These are phyloP conservation scores for Zygothrica quintamaculata DNA, from an alignment of 2,888 invertebrate genomes.

Conservation along the genomic window DNA sequence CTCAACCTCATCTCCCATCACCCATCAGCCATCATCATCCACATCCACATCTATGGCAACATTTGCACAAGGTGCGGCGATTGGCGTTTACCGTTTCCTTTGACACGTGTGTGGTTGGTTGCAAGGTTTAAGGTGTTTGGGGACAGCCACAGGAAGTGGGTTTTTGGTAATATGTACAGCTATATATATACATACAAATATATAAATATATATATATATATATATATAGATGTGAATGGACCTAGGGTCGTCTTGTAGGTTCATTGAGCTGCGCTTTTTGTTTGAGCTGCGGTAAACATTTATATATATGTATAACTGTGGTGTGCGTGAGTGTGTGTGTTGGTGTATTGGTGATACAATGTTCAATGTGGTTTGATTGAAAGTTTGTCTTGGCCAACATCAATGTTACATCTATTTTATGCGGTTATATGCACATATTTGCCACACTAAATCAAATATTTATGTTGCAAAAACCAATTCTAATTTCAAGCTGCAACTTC, in stretches of 20 bases:
- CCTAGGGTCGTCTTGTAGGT: slow-evolving; percentile 26
- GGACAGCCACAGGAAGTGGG: slow-evolving; percentile 45
- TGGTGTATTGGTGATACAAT: slow-evolving; percentile 17
- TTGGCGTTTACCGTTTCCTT: slow-evolving; percentile 69
- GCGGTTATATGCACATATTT: no score
- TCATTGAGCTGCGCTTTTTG: slow-evolving; percentile 63
- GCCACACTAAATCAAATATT: no score
- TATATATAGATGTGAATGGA: slow-evolving; percentile 10
- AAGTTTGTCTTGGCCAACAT: slow-evolving; percentile 51
- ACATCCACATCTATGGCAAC: slow-evolving; percentile 49
- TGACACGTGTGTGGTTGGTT: slow-evolving; percentile 64
- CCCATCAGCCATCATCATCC: slow-evolving; percentile 2
- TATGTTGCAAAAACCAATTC: no score
- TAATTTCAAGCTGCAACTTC: slow-evolving; percentile 30
- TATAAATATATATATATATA: neutral
- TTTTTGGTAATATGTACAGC: no score
- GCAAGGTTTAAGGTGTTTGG: slow-evolving; percentile 35
- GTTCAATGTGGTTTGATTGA: slow-evolving; percentile 56
- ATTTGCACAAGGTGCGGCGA: slow-evolving; percentile 71
- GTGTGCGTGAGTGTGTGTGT: slow-evolving; percentile 13
- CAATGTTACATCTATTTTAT: no score
- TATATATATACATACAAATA: slow-evolving; percentile 1
- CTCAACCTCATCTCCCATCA: no score
- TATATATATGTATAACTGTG: no score
- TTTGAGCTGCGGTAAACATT: slow-evolving; percentile 67